Conservation (phyloP, 2,113 vertebrate genomes). For the Corythornis vintsioides region DNA sequence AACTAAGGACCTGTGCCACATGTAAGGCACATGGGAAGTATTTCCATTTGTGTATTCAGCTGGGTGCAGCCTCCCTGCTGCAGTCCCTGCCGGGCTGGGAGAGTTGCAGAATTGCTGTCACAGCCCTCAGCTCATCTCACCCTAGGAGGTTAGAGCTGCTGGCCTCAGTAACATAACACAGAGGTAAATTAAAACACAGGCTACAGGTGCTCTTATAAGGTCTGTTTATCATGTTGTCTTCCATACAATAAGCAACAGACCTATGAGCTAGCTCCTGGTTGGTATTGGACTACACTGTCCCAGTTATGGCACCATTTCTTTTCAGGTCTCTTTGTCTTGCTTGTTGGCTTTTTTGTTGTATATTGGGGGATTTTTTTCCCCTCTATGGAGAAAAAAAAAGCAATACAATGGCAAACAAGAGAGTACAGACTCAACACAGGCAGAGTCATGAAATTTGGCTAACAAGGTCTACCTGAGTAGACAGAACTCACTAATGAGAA, state of each 20-base stretch:
- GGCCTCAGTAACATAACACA: fast-evolving
- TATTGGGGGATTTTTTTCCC: not conserved
- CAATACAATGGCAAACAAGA: not conserved
- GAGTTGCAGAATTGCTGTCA: not conserved
- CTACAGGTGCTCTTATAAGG: not conserved
- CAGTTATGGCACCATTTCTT: not conserved
- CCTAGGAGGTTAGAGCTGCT: fast-evolving
- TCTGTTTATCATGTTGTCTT: not conserved
- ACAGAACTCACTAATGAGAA: conserved; percentile 40
- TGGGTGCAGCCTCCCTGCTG: not conserved
- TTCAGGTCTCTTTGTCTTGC: not conserved
- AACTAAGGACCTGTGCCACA: not conserved
- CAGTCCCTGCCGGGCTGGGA: not conserved
- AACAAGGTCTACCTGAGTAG: not conserved
- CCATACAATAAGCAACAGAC: not conserved
- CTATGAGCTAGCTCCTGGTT: not conserved
- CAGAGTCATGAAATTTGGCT: not conserved
- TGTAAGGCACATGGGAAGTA: not conserved
- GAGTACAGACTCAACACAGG: not conserved
- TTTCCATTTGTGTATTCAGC: not conserved
- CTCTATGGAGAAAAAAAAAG: too few relatives aligned
- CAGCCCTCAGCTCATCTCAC: not conserved
- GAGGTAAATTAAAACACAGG: not conserved
- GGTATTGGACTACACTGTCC: not conserved
- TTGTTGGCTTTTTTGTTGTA: not conserved